Base-by-base conservation (phyloP, 2,888 invertebrate species). In the Epiblema foenella region DNA sequence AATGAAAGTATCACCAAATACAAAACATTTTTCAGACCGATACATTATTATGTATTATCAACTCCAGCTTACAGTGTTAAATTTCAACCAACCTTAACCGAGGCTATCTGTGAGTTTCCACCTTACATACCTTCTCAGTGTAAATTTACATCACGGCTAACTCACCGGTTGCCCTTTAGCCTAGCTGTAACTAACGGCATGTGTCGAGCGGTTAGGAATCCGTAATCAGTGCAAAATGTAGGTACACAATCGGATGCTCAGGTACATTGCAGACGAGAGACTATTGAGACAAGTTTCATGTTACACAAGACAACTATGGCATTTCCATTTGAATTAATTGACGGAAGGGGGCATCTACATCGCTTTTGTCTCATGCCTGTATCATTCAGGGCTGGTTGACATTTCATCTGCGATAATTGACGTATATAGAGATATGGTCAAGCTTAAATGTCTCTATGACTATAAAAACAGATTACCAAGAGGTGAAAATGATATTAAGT, bases 201-300 rank as follows among this genome's bases (percentile, higher is more conserved):
- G 74, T 75, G 78, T 77, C 75, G 74, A 68, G 68, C 73, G 73
- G 79, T 78, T 73, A 79, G 79, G 80, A 82, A 81, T 81, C 77
- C 76, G 78, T 82, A 82, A 83, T 82, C 81, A 81, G 78, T 76
- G 76, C 77, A 75, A 75, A 77, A 76, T 69, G 64, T 69, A 57
- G 63, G 76, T 77, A 79, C 78, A 77, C 78, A 78, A 80, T 80
- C 76, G 69, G 73, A 77, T 77, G 74, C 73, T 73, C 65, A 59
- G 49, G 33, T 59, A 18, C 69, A 59, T 52, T 64, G 60, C 74
- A 79, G 76, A 79, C 81, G 73, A 29, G 75, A 76, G 76, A 72
- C 56, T 51, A 18, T 11, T 33, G 5, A 33, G 33, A 29, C 17
- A 29, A 46, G 15, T 15, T 42, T 42, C 42, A 42, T 42, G 42